Base-by-base conservation (phyloP, 2,113 vertebrate species). In the Gorsachius goisagi region DNA sequence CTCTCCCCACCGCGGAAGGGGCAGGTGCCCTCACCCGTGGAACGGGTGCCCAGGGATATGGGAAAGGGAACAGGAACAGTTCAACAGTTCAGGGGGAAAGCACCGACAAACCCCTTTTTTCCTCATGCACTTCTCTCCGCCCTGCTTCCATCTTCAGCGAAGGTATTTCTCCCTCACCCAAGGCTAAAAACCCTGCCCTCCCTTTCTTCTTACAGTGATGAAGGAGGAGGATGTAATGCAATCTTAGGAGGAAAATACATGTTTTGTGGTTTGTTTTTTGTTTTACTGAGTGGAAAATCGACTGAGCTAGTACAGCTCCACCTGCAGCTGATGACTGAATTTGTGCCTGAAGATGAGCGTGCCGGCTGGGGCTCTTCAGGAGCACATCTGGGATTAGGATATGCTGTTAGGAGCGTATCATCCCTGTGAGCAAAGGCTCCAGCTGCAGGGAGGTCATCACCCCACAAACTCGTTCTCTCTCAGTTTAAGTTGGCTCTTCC, bases 261-360 rank as follows among this genome's bases (percentile, higher is more conserved):
- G 60, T n/a, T 90, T 10, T 5, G 52, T 12, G 39, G 27, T 9
- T 11, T 17, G 20, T 4, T 53, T 52, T 32, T 33, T 28, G 45
- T 60, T 24, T 50, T 4, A 20, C 66, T 0, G 63, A 59, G 39
- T 8, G 39, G 30, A 41, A 41, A 59, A 52, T 19, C 15, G 67
- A 13, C 47, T 0, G 74, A 95, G 71, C 37, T 85, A 23, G 55
- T 16, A 53, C 7, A 95, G 95, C 91, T 92, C 96, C 95, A 95
- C 84, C 94, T 95, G 52, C 88, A 92, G 92, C 73, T 17, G 39
- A 5, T 7, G 64, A 4, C 9, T 10, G 60, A 37, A 22, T 11
- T 35, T 24, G 5, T 11, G 72, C 10, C 69, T 1, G n/a, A 45
- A 33, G 11, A 20, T 0, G 20, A 18, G 7, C 13, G 52, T 6